Evolutionary conservation across 2,888 invertebrate genomes (phyloP), one percentile per base, ranked within the genome.

Genomic region (Yponomeuta evonymella): DNA sequence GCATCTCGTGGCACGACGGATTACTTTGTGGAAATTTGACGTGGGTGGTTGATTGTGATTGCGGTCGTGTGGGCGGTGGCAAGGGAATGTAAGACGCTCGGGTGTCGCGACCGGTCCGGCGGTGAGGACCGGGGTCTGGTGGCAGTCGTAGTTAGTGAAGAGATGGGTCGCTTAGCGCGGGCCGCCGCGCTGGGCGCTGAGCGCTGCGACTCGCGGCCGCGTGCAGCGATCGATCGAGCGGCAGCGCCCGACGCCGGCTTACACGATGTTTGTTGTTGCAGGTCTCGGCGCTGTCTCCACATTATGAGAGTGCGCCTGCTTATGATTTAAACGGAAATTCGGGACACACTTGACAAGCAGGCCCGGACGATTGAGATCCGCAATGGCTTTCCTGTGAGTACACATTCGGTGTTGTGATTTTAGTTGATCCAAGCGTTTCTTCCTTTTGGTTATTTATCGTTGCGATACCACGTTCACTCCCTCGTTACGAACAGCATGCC

Each of bases 401-500:
- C 83, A 73, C 15, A 79, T 74, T 85, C 79, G 83, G 81, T 87
- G 85, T 84, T 83, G 86, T 90, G 90, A 90, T 81, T 90, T 71
- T 78, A 83, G 86, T 90, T 90, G 75, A 79, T 87, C 83, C 82
- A 83, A 58, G 79, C 84, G 82, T 85, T 80, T 79, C 81, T 71
- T 66, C 83, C 81, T 84, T 82, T 85, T 62, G 69, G n/a, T 70
- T 70, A 48, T 48, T 87, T 88, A 83, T 85, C 84, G 87, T 90
- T 89, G 85, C 89, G 89, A 89, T 88, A 90, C 90, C 90, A 90
- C 91, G 90, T 90, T 89, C 86, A 87, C 90, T 91, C 92, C 92
- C 90, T 89, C 88, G 89, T 91, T 87, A 84, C 87, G 88, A 90
- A 90, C 90, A 91, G 92, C 90, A 92, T 92, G 92, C 92, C 92